Conservation (phyloP, 2,888 invertebrate genomes). For the Brachylomia viminalis region DNA sequence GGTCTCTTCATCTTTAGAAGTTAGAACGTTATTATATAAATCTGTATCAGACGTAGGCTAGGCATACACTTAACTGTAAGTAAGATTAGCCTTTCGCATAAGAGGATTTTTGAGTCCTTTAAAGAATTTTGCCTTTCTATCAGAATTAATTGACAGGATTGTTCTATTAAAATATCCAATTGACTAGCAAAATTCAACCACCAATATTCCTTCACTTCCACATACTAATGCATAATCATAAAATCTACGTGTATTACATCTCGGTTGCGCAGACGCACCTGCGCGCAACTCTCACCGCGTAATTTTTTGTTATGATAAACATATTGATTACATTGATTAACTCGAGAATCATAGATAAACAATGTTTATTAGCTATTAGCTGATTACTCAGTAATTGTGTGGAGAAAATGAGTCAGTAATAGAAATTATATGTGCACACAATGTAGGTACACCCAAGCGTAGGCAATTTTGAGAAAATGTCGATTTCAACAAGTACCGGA, state of each 20-base stretch:
- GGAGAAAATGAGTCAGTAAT: conserved; percentile 12
- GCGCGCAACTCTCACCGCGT: conserved; percentile 48
- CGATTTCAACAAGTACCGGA: not conserved
- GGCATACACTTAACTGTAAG: not conserved
- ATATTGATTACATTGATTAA: conserved; percentile 60
- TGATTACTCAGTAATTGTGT: conserved; percentile 18
- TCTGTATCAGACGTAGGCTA: no score
- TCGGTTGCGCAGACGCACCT: conserved; percentile 50
- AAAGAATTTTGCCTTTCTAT: no score
- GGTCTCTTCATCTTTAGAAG: not conserved
- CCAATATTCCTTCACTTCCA: not conserved
- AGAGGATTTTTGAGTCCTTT: not conserved
- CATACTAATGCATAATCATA: conserved; percentile 15
- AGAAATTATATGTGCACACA: conserved; percentile 10
- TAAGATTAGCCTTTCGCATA: not conserved
- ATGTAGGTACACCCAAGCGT: not conserved
- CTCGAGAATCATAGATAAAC: conserved; percentile 33
- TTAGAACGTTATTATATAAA: no score
- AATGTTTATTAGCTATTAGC: conserved; percentile 37
- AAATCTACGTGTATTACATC: conserved; percentile 19
- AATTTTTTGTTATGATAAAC: conserved; percentile 44
- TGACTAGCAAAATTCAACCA: not conserved
- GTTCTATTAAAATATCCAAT: not conserved
- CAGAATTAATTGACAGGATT: no score
- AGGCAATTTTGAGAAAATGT: not conserved